Base-by-base conservation (phyloP, 2,797 vertebrate genomes). In the Helicolenus hilgendorfi region DNA sequence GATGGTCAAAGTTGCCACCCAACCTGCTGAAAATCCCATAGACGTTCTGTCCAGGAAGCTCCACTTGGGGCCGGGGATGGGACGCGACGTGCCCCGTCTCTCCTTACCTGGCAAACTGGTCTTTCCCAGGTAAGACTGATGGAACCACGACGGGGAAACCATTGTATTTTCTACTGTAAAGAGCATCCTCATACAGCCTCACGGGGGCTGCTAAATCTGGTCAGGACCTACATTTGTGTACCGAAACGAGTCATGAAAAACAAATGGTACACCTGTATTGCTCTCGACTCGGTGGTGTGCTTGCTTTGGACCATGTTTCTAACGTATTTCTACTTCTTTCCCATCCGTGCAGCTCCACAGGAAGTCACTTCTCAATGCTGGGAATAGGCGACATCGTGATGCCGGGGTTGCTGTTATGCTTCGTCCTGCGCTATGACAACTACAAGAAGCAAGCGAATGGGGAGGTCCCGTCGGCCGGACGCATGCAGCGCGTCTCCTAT, bases 1-100 rank as follows among this genome's bases (percentile, higher is more conserved):
- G 92, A 99, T 99, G 99, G 99, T 99, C 91, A 99, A 99, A 96
- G 99, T 99, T 86, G 99, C 99, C 96, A 99, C 99, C 0, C 99
- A 99, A 70, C 99, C 99, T 7, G 99, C 99, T 72, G 99, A 99
- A 95, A 99, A 99, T 68, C 99, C 99, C 74, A 98, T 99, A 18
- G 99, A 99, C 0, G 99, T 99, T 55, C 96, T 99, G 59, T 99
- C 99, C 62, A 98, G 99, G 95, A 99, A 99, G 89, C 98, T 99
- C 63, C 99, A 99, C 96, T 93, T 99, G 90, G 99, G 99, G 53
- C 98, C 98, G 0, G 98, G 98, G 1, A 98, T 99, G 92, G 99
- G 98, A 27, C 98, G 99, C 0, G 99, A 99, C 1, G 98, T 99
- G 55, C 99, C 99, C 41, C 98, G 99, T 58, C 97, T 99, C 79